Evolutionary conservation across 2,113 vertebrate species (phyloP).

Genomic region (Erythrolamprus reginae): DNA sequence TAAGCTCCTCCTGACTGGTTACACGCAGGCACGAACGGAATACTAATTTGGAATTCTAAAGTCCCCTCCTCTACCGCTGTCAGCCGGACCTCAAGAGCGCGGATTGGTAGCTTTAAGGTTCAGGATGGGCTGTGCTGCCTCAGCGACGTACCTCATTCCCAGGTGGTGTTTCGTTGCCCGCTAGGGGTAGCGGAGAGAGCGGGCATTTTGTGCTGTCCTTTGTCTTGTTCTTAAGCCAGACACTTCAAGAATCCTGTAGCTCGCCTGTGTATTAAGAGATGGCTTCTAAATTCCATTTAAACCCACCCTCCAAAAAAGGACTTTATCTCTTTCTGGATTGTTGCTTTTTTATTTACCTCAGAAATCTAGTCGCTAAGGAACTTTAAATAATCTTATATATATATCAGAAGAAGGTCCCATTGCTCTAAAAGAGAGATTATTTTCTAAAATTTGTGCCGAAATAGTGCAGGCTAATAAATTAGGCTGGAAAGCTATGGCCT

Average conservation of each 20-base stretch:
- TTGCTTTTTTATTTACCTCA: not conserved
- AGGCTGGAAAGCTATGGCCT: not conserved
- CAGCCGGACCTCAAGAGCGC: not conserved
- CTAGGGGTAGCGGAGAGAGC: not conserved
- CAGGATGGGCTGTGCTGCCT: not conserved
- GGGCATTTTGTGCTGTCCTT: not conserved
- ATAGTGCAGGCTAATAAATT: not conserved
- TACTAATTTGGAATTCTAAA: not conserved
- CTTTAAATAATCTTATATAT: not conserved
- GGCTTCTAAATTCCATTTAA: not conserved
- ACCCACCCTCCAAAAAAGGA: not conserved
- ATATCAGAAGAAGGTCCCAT: not conserved
- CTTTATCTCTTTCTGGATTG: not conserved
- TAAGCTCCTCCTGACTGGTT: too few relatives aligned
- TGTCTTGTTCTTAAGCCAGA: not conserved
- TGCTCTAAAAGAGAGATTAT: not conserved
- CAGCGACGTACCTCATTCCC: not conserved
- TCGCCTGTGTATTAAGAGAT: not conserved
- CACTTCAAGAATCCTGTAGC: not conserved
- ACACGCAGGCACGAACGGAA: not conserved
- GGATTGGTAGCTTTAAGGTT: not conserved
- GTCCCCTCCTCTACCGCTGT: too few relatives aligned
- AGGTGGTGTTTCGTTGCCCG: slow-evolving; percentile 2
- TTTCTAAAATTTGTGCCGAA: not conserved
- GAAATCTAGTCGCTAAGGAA: not conserved